Conservation (phyloP, 2,888 invertebrate genomes). For the Germaria angustata region DNA sequence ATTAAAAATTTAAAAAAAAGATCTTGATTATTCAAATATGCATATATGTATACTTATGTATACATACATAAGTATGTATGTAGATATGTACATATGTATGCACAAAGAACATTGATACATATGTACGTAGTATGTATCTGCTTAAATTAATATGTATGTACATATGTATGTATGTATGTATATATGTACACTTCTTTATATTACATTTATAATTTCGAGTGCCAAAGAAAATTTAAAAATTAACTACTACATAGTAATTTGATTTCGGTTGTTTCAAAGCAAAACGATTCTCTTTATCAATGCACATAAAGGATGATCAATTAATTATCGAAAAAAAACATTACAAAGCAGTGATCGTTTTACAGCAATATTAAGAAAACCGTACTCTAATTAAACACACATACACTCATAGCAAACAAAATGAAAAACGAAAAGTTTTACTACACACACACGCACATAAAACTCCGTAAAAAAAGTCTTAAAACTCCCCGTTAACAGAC, state of each 20-base stretch:
- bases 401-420: not conserved
- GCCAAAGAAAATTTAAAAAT: too few relatives aligned
- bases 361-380: conserved; percentile 39
- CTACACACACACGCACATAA: conserved; percentile 3
- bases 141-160: too few relatives aligned
- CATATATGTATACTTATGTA: too few relatives aligned
- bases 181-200: not conserved
- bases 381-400: conserved; percentile 49
- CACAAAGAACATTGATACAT: too few relatives aligned
- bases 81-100: too few relatives aligned
- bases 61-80: too few relatives aligned
- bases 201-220: not conserved
- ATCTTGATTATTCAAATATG: too few relatives aligned
- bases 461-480: not conserved
- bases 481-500: conserved; percentile 53
- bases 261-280: not conserved
- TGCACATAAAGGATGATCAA: not conserved
- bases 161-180: not conserved
- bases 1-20: too few relatives aligned
- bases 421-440: conserved; percentile 14
- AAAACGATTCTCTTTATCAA: conserved; percentile 6
- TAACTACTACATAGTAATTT: not conserved
- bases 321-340: conserved; percentile 40
- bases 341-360: conserved; percentile 36
- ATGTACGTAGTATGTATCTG: too few relatives aligned